Conservation (phyloP, 2,888 invertebrate genomes). For the Hybos culiciformis region DNA sequence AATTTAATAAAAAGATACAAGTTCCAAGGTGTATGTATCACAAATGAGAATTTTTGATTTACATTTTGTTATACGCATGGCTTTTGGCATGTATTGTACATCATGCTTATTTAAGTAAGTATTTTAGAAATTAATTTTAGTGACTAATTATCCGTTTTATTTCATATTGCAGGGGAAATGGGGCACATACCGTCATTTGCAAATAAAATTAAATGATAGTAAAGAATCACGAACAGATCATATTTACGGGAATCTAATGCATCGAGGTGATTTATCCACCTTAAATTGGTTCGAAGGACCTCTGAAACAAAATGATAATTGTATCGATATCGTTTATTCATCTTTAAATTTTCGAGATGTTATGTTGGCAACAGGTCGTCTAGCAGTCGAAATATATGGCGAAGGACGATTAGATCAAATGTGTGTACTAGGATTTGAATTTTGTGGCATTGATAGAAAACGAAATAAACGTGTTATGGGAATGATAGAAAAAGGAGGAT, state of each 20-base stretch:
- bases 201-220: conserved; percentile 39
- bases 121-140: background rate
- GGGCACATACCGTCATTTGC: conserved; percentile 79
- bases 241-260: conserved; percentile 60
- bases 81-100: too few species aligned
- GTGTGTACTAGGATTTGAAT: conserved; percentile 55
- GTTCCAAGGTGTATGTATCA: too few species aligned
- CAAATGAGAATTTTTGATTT: too few species aligned
- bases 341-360: conserved; percentile 89
- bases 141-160: background rate
- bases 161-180: conserved; percentile 26
- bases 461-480: conserved; percentile 54
- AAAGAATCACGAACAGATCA: conserved; percentile 40
- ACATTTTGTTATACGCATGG: too few species aligned
- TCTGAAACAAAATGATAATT: conserved; percentile 39
- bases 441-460: conserved; percentile 42
- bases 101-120: background rate
- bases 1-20: too few species aligned
- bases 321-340: conserved; percentile 44
- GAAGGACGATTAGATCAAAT: conserved; percentile 48
- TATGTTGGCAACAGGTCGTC: conserved; percentile 85
- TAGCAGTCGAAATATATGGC: conserved; percentile 69
- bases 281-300: conserved; percentile 71
- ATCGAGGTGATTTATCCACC: conserved; percentile 75
- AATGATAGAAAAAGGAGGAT: conserved; percentile 38